Evolutionary conservation across 2,888 invertebrate species (phyloP).

Genomic region (Spilosoma lubricipeda): DNA sequence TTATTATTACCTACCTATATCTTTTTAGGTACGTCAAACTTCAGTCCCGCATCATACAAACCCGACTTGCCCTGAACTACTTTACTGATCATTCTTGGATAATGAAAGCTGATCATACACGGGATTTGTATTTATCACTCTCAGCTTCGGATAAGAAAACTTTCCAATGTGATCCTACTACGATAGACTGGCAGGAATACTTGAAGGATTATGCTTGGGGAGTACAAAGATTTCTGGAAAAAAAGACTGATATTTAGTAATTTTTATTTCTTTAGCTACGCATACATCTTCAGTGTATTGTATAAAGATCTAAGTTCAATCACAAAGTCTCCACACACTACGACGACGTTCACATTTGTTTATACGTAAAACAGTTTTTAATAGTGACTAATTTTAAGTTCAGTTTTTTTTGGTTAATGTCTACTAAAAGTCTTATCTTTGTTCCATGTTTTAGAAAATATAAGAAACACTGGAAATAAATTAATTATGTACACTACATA

Average conservation of each 20-base stretch:
- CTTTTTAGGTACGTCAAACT: slow-evolving; percentile 38
- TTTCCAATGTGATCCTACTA: slow-evolving; percentile 44
- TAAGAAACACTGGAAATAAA: neutral
- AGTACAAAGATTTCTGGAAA: slow-evolving; percentile 31
- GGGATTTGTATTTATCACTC: slow-evolving; percentile 34
- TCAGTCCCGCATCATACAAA: slow-evolving; percentile 15
- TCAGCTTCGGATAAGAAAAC: slow-evolving; percentile 31
- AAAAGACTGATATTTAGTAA: neutral
- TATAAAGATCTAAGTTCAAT: neutral
- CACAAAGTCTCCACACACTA: neutral
- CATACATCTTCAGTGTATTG: neutral
- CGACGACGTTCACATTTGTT: neutral
- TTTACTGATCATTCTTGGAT: slow-evolving; percentile 41
- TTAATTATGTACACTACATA: neutral
- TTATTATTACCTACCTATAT: too few species aligned
- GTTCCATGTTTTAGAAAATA: neutral
- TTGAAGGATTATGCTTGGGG: slow-evolving; percentile 36
- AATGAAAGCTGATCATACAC: slow-evolving; percentile 35
- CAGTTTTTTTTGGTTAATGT: neutral
- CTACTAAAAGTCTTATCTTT: neutral
- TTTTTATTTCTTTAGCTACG: neutral
- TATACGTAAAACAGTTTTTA: neutral
- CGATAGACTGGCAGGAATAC: slow-evolving; percentile 43
- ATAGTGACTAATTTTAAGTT: too few species aligned
- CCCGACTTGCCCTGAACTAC: slow-evolving; percentile 18